Conservation (phyloP, 2,113 vertebrate genomes). For the Alligator mississippiensis region DNA sequence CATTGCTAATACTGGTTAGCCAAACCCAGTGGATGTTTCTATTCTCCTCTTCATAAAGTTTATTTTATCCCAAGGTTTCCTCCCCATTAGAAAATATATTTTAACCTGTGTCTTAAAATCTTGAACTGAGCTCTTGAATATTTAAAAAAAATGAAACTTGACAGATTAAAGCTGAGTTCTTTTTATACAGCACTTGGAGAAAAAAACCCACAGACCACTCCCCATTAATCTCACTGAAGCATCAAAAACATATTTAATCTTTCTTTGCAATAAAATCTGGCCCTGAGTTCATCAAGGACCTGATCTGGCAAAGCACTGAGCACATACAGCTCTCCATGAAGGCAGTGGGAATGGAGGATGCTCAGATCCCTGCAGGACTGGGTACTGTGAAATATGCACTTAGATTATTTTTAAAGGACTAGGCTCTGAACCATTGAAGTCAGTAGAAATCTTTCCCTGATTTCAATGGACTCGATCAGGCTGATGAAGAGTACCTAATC, state of each 20-base stretch:
- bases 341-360: neutral
- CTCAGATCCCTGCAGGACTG: neutral
- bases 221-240: neutral
- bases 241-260: neutral
- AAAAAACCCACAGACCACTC: neutral
- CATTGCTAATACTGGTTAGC: neutral
- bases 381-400: neutral
- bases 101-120: neutral
- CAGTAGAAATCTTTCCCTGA: constrained; percentile 1
- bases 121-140: neutral
- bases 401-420: neutral
- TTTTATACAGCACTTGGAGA: neutral
- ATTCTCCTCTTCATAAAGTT: neutral
- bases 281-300: neutral
- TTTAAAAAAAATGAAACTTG: neutral
- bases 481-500: constrained; percentile 2
- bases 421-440: constrained; percentile 3
- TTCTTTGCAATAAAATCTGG: neutral
- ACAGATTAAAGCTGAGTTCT: rapidly evolving
- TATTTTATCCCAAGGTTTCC: neutral
- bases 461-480: constrained; percentile 48
- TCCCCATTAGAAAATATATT: neutral
- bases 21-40: neutral
- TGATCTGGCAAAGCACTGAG: neutral
- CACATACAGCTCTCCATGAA: neutral